Percentiles rank a stretch among this genome's conserved stretches.
Conservation (phyloP, 2,888 invertebrate species). For the Hirtodrosophila confusa region DNA sequence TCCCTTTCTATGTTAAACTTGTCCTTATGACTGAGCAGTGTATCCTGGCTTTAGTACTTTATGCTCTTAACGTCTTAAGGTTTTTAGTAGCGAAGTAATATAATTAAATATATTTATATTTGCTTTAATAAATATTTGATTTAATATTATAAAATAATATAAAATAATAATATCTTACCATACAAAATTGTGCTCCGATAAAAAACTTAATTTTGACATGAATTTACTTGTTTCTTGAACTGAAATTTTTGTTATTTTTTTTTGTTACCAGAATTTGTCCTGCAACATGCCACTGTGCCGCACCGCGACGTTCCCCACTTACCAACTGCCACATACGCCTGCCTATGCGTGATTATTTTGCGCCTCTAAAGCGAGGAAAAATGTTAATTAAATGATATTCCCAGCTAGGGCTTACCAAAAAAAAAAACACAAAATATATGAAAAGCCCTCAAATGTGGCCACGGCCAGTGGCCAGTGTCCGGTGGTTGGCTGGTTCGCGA, state of each 20-base stretch:
- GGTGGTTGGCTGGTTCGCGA: slow-evolving; percentile 47
- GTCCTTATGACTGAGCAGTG: no score
- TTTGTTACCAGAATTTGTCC: background rate
- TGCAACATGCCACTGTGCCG: slow-evolving; percentile 23
- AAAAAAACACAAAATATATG: slow-evolving; percentile 17
- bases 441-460: slow-evolving; percentile 44
- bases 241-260: background rate
- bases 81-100: no score
- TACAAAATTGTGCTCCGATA: no score
- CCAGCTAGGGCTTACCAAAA: slow-evolving; percentile 53
- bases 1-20: no score
- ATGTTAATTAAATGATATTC: slow-evolving; percentile 79
- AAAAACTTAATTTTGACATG: no score
- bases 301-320: background rate
- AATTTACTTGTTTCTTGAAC: no score
- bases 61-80: no score
- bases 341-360: slow-evolving; percentile 79
- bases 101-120: no score
- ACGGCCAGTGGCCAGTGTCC: slow-evolving; percentile 43
- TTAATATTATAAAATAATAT: no score
- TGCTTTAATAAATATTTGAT: no score
- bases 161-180: no score
- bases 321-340: slow-evolving; percentile 50
- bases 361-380: slow-evolving; percentile 69
- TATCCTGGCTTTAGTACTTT: no score